Percentiles rank a stretch among this genome's conserved stretches.
Evolutionary conservation across 2,888 invertebrate genomes (phyloP).

Genomic region (Noctuana brunneofusca): DNA sequence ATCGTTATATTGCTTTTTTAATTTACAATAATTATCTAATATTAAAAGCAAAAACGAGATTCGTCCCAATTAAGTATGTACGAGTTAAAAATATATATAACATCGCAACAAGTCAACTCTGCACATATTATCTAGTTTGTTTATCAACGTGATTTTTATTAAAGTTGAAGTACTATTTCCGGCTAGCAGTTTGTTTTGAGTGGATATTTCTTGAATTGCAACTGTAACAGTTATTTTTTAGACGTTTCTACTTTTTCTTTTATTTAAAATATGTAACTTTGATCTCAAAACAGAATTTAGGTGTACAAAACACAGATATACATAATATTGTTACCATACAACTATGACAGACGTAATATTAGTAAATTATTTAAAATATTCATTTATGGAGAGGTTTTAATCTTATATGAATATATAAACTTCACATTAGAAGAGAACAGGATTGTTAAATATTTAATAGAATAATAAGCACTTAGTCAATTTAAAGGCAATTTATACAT

Average conservation of each 20-base stretch:
- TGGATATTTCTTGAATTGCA: background rate
- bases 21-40: background rate
- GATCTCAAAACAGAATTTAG: too few relatives aligned
- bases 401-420: background rate
- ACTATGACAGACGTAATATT: background rate
- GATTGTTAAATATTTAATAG: background rate
- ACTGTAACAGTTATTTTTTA: background rate
- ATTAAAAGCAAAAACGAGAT: slow-evolving; percentile 1
- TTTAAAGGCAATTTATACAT: background rate
- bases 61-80: background rate
- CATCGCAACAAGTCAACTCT: background rate
- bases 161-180: too few relatives aligned
- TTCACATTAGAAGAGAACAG: background rate
- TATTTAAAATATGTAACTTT: background rate
- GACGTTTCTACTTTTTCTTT: background rate
- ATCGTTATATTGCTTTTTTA: slow-evolving; percentile 8
- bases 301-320: background rate
- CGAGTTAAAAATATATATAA: background rate
- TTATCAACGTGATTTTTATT: too few relatives aligned
- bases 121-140: too few relatives aligned
- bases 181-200: background rate
- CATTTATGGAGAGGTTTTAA: background rate
- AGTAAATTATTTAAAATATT: background rate
- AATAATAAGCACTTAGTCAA: background rate
- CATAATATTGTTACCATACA: background rate